These are phyloP conservation scores for Drosophila setifemur DNA, from an alignment of 1,140 invertebrate species.

Conservation along the genomic window DNA sequence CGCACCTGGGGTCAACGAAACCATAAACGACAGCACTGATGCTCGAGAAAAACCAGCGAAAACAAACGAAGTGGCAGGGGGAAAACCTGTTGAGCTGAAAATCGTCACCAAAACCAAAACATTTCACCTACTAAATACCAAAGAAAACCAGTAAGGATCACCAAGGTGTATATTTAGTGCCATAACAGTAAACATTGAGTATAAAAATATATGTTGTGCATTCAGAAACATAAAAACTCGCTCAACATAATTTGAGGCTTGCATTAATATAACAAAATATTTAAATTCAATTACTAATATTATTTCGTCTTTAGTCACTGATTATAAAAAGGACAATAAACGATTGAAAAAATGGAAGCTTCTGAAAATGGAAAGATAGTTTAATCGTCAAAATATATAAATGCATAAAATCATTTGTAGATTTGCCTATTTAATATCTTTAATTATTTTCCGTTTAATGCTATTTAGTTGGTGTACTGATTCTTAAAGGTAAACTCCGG, in stretches of 20 bases:
- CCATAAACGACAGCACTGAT: slow-evolving; percentile 9
- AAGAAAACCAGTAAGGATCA: slow-evolving; percentile 27
- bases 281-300: too few relatives aligned
- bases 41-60: slow-evolving; percentile 9
- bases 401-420: too few relatives aligned
- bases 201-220: slow-evolving; percentile 5
- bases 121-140: slow-evolving; percentile 49
- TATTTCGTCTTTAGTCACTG: too few relatives aligned
- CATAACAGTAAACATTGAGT: not conserved
- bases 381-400: too few relatives aligned
- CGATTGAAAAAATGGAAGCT: too few relatives aligned
- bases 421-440: not conserved
- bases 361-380: too few relatives aligned
- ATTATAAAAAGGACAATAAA: too few relatives aligned
- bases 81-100: slow-evolving; percentile 72
- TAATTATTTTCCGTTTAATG: not conserved
- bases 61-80: slow-evolving; percentile 2
- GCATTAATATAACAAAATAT: not conserved
- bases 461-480: slow-evolving; percentile 55
- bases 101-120: slow-evolving; percentile 68
- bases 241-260: not conserved
- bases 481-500: slow-evolving; percentile 85
- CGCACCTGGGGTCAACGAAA: not conserved
- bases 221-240: not conserved
- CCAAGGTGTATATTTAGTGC: not conserved